A percentile compares a stretch with the other conserved stretches of the same genome.
Conservation (phyloP, 2,797 vertebrate species). For the Neomorphus geoffroyi region DNA sequence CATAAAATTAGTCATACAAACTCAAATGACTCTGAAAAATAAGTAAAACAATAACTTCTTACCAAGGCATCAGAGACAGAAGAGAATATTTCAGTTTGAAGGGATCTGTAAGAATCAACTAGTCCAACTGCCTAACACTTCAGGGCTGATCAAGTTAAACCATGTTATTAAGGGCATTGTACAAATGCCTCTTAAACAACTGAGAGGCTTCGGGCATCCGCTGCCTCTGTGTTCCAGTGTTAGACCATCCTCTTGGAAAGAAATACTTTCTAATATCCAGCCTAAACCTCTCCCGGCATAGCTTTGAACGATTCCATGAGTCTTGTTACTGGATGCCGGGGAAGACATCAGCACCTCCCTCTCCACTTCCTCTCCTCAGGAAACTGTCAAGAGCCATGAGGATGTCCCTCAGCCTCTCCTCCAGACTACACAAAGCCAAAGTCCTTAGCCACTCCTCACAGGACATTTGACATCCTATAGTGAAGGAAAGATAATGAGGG, state of each 20-base stretch:
- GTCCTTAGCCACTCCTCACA: too few relatives aligned
- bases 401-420: background rate
- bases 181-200: too few relatives aligned
- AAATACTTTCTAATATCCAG: background rate
- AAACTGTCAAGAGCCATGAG: background rate
- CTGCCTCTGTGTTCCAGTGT: background rate
- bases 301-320: background rate
- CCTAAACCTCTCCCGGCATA: background rate
- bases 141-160: too few relatives aligned
- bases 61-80: background rate
- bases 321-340: too few relatives aligned
- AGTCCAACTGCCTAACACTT: too few relatives aligned
- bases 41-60: background rate
- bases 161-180: too few relatives aligned
- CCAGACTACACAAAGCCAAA: too few relatives aligned
- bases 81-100: background rate
- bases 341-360: background rate
- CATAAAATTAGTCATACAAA: background rate
- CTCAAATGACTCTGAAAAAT: background rate
- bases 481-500: background rate
- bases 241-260: background rate
- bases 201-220: too few relatives aligned
- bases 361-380: background rate
- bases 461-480: too few relatives aligned
- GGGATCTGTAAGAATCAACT: too few relatives aligned